These are phyloP conservation scores for Hofmannophila pseudospretella DNA, from an alignment of 2,888 invertebrate species.

Conservation along the genomic window DNA sequence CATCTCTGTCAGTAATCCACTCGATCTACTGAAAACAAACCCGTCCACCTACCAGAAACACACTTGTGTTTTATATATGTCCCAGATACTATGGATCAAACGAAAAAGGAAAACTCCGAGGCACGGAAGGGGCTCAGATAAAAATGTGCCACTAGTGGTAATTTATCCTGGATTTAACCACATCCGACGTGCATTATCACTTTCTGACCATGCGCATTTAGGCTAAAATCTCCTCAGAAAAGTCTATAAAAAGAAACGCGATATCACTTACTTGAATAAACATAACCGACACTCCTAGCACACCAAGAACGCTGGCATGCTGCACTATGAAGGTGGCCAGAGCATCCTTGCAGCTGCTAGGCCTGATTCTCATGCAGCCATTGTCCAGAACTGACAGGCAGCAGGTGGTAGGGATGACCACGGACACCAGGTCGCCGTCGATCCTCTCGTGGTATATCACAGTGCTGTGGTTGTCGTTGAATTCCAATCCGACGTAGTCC, in stretches of 20 bases:
- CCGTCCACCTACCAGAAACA: too few relatives aligned
- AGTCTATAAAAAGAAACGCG: too few relatives aligned
- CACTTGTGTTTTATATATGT: too few relatives aligned
- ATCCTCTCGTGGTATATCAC: conserved; percentile 33
- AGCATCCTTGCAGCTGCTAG: conserved; percentile 44
- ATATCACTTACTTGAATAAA: conserved; percentile 54
- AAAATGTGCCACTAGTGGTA: too few relatives aligned
- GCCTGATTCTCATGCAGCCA: conserved; percentile 39
- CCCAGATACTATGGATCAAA: too few relatives aligned
- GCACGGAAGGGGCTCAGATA: too few relatives aligned
- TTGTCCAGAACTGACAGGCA: conserved; percentile 18
- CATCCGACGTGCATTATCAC: too few relatives aligned
- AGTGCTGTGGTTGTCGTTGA: conserved; percentile 40
- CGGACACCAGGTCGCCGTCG: conserved; percentile 26
- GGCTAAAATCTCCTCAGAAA: too few relatives aligned
- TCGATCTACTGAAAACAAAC: neutral
- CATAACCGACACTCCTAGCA: conserved; percentile 66
- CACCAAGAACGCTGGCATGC: conserved; percentile 59
- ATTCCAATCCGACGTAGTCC: conserved; percentile 50
- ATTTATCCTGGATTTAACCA: too few relatives aligned
- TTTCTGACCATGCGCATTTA: too few relatives aligned
- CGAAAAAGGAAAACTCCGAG: too few relatives aligned
- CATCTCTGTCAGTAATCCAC: neutral
- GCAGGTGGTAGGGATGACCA: conserved; percentile 49
- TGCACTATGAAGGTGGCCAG: conserved; percentile 47